Evolutionary conservation across 2,797 vertebrate genomes (phyloP).

Genomic region (Psittacula echo): DNA sequence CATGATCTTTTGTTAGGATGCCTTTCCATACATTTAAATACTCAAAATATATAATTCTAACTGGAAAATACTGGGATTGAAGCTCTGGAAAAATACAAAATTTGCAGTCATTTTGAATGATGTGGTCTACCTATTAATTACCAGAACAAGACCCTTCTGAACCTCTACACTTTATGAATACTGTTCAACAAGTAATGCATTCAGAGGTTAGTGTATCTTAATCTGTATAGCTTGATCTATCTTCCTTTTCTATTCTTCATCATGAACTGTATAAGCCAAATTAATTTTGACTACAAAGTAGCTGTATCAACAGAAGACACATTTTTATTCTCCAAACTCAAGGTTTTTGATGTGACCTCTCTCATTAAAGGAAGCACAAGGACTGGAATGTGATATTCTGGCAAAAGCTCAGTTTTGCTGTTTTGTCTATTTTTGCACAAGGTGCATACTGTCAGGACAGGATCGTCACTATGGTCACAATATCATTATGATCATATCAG

Average conservation of each 20-base stretch:
- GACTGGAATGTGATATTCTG: neutral
- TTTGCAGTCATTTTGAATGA: neutral
- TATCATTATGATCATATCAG: neutral
- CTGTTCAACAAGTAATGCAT: neutral
- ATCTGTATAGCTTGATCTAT: neutral
- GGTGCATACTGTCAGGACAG: neutral
- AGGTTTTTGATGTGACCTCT: neutral
- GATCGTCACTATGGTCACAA: neutral
- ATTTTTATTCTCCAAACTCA: neutral
- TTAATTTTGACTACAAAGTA: neutral
- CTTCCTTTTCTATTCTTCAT: neutral
- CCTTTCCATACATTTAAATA: neutral
- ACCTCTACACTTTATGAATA: accelerated
- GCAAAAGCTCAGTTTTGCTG: neutral
- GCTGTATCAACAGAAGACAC: neutral
- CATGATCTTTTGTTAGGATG: neutral
- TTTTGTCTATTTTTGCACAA: neutral
- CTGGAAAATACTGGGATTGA: neutral
- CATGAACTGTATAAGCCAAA: neutral
- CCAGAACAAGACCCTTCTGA: neutral
- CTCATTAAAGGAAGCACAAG: neutral
- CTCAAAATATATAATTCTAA: neutral
- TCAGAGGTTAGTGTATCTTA: neutral
- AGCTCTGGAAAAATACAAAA: neutral
- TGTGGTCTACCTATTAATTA: neutral